Conservation (phyloP, 2,888 invertebrate species). For the Venusia cambrica region DNA sequence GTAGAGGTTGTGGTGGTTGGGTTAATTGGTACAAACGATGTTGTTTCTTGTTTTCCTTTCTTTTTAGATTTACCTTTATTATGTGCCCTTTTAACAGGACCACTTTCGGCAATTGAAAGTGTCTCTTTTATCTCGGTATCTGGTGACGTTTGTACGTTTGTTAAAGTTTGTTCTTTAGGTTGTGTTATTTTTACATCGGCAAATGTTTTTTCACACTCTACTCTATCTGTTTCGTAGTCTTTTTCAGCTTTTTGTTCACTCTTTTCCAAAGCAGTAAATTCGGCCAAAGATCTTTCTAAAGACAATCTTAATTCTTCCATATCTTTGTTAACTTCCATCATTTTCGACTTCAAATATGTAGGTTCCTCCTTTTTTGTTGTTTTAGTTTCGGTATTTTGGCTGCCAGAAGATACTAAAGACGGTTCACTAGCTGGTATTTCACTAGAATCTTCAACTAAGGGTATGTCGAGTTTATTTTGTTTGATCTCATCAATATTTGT, state of each 20-base stretch:
- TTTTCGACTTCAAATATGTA: constrained; percentile 67
- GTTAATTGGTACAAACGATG: constrained; percentile 18
- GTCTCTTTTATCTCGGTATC: constrained; percentile 11
- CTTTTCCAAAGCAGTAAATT: constrained; percentile 59
- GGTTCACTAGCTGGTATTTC: constrained; percentile 42
- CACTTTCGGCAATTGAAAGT: constrained; percentile 26
- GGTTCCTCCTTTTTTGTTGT: constrained; percentile 42
- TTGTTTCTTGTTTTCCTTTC: constrained; percentile 54
- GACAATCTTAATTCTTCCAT: constrained; percentile 68
- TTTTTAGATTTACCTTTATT: constrained; percentile 62
- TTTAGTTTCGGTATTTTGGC: constrained; percentile 35
- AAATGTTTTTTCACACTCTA: constrained; percentile 16
- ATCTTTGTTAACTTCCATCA: constrained; percentile 69
- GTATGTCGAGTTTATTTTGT: constrained; percentile 26
- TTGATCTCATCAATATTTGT: constrained; percentile 34
- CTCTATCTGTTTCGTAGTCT: constrained; percentile 30
- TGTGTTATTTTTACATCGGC: constrained; percentile 13
- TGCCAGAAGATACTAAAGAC: constrained; percentile 31
- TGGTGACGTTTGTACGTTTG: constrained; percentile 6
- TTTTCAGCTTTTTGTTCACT: constrained; percentile 47
- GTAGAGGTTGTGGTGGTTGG: constrained; percentile 17
- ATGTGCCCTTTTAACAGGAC: constrained; percentile 61
- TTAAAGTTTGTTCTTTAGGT: constrained; percentile 3
- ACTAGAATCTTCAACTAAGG: constrained; percentile 48
- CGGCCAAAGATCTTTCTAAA: constrained; percentile 68